These are phyloP conservation scores for Botrylloides violaceus DNA, from an alignment of 23 tunicate genomes.

Conservation along the genomic window DNA sequence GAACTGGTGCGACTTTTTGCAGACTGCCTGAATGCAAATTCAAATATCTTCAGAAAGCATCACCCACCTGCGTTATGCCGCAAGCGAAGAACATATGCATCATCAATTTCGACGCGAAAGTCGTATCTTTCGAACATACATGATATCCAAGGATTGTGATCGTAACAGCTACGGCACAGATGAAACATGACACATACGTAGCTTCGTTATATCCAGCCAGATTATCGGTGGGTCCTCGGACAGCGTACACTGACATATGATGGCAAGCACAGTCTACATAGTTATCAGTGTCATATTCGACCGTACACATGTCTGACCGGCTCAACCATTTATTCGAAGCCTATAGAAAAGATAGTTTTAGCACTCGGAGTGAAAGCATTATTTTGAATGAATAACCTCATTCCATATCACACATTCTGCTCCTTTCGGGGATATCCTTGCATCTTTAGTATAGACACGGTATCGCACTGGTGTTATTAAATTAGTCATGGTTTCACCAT, in stretches of 20 bases:
- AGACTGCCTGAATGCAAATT: neutral
- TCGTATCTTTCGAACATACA: slow-evolving; percentile 27
- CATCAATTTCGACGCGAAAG: slow-evolving; percentile 41
- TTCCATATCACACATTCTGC: slow-evolving; percentile 84
- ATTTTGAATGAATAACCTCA: slow-evolving; percentile 31
- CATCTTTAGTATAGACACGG: slow-evolving; percentile 67
- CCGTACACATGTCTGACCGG: slow-evolving; percentile 33
- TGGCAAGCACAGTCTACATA: slow-evolving; percentile 75
- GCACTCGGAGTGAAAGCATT: neutral
- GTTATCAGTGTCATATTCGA: slow-evolving; percentile 54
- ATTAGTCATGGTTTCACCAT: slow-evolving; percentile 7
- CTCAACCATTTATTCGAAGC: slow-evolving; percentile 57
- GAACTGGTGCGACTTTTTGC: too few species aligned
- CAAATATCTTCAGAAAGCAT: too few species aligned
- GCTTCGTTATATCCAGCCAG: slow-evolving; percentile 73
- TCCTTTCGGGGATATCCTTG: slow-evolving; percentile 70
- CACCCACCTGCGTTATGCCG: slow-evolving; percentile 76
- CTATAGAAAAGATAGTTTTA: slow-evolving; percentile 3
- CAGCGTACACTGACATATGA: slow-evolving; percentile 80
- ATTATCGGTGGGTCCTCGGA: slow-evolving; percentile 69
- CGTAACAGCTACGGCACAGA: slow-evolving; percentile 23
- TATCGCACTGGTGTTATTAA: slow-evolving; percentile 58
- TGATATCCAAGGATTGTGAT: slow-evolving; percentile 35
- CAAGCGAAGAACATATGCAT: slow-evolving; percentile 62
- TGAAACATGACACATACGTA: slow-evolving; percentile 70